These are phyloP conservation scores for Butorides virescens DNA, from an alignment of 2,113 vertebrate species.

Conservation along the genomic window DNA sequence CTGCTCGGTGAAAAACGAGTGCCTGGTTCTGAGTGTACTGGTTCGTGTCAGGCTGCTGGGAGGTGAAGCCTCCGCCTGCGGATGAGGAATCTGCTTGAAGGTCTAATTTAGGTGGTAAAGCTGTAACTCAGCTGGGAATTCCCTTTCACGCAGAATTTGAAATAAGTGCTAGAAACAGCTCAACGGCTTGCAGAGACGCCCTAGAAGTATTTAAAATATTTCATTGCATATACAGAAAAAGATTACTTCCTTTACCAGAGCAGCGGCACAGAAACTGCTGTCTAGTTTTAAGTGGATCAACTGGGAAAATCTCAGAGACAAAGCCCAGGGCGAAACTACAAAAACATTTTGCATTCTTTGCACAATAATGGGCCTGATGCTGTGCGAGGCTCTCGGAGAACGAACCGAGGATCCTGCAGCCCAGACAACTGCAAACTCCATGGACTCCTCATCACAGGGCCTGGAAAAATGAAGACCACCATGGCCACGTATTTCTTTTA, in stretches of 20 bases:
- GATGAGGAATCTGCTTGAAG: slow-evolving; percentile 14
- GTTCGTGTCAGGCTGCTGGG: slow-evolving; percentile 59
- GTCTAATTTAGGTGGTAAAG: slow-evolving; percentile 19
- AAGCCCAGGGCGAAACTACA: not conserved
- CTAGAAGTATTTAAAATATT: not conserved
- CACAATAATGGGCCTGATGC: not conserved
- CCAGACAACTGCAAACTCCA: not conserved
- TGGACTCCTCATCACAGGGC: not conserved
- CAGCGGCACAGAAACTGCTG: not conserved
- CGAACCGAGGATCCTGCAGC: accelerated
- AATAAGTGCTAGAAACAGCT: not conserved
- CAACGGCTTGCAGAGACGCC: not conserved
- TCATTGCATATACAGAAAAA: not conserved
- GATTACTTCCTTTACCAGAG: not conserved
- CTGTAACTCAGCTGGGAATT: slow-evolving; percentile 31
- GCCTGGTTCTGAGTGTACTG: slow-evolving; percentile 20
- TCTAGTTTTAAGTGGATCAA: not conserved
- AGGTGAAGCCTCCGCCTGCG: not conserved
- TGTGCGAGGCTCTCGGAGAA: not conserved
- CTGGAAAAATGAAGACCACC: not conserved
- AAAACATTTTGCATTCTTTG: not conserved
- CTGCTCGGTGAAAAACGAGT: slow-evolving; percentile 21
- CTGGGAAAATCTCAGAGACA: not conserved
- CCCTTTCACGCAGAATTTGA: not conserved
- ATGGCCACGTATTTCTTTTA: not conserved